Evolutionary conservation across 2,113 vertebrate species (phyloP), one percentile per base, ranked within the genome.

Genomic region (Cyphomyrus plagiostoma): DNA sequence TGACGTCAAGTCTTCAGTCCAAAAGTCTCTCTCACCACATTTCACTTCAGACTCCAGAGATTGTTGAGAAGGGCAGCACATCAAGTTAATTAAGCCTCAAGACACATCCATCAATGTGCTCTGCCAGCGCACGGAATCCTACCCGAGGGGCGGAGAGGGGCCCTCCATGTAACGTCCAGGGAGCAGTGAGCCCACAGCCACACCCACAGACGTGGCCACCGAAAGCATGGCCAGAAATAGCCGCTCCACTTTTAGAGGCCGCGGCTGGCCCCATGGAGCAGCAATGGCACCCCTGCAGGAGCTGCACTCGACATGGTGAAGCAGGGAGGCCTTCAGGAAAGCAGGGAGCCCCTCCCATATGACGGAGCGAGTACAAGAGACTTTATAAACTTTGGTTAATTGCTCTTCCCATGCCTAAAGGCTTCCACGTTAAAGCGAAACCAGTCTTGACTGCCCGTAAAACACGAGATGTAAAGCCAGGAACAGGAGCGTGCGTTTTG

Each of bases 221-320:
- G 35, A 52, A 88, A 6, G 62, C n/a, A 70, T 3, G 26, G 19
- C 26, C 46, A 48, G 46, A 88, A 80, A 88, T 88, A 88, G 48
- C 88, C n/a, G 39, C 87, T 80, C 88, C 6, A 48, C 66, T 88
- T 88, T 77, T 88, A 74, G 62, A 70, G 46, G n/a, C 46, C 8
- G 17, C 17, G 13, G 30, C 30, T 13, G 70, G 70, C 4, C 11
- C 30, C 70, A 30, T 0, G 23, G 30, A 74, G 70, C 70, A 77
- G 30, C 11, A 39, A 39, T 15, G 11, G 30, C 30, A 7, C 17
- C 8, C 74, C 35, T 7, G 30, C 15, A 39, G 70, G 17, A 39
- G 35, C 35, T 0, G 3, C 35, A 2, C 10, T 39, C 35, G 0
- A 19, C 30, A 2, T 0, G 4, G 0, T 5, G 35, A 35, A 7